Base-by-base conservation (phyloP, 2,797 vertebrate genomes). In the Bovichtus diacanthus region DNA sequence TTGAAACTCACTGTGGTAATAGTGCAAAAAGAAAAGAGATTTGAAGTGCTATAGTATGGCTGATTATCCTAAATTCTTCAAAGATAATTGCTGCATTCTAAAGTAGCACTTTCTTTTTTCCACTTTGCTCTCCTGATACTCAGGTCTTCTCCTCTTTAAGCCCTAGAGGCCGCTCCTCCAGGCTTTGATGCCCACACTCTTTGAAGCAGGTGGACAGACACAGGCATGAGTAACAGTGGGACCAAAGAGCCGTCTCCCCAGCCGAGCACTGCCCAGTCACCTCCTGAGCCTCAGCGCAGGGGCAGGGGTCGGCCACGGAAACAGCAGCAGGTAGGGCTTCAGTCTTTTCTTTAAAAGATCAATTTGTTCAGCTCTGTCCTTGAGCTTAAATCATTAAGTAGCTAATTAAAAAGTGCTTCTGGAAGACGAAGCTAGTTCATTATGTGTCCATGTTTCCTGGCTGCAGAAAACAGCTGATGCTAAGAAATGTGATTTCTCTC, bases 291-390 rank as follows among this genome's bases (percentile, higher is more conserved):
- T 61, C 92, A 88, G 51, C 93, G 94, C 60, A 89, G 95, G 80
- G 93, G 95, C 62, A 84, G 95, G 81, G 95, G 95, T 38, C 94
- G 95, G 66, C 95, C 95, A 25, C 90, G 95, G 64, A 96, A 96
- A 90, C 93, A 91, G 75, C 93, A 90, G 66, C 92, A 95, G 94
- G 95, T 96, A 59, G 36, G 69, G 56, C 51, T 7, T 41, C 5
- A 34, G 31, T 34, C 31, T 34, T 13, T 19, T 23, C 59, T 63
- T 47, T 19, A 7, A 49, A 7, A 23, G 2, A 9, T 15, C 18
- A n/a, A 31, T 31, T 21, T 38, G 19, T 31, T 29, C 34, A 31
- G 9, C 56, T 54, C 44, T 62, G 3, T 60, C 34, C 19, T 36
- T 25, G 39, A 38, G 6, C 1, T 34, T 25, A 43, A 39, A 36